Conservation (phyloP, 2,113 vertebrate species). For the Aphelocoma coerulescens region DNA sequence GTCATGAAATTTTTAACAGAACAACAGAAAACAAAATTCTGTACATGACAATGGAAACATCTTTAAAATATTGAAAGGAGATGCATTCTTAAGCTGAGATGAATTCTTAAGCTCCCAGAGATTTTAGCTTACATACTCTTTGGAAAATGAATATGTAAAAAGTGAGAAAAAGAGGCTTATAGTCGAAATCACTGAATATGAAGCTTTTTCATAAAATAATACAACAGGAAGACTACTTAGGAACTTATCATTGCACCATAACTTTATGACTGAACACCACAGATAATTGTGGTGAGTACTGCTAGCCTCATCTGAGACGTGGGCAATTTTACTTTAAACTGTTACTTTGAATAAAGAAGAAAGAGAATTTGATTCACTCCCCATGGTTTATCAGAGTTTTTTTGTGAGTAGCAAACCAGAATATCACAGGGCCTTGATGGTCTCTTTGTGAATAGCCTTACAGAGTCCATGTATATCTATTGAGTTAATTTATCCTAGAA, state of each 20-base stretch:
- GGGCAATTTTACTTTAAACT: not conserved
- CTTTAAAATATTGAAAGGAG: not conserved
- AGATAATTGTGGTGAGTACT: not conserved
- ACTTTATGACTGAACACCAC: not conserved
- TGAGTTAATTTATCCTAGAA: not conserved
- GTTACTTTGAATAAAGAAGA: not conserved
- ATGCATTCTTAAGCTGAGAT: not conserved
- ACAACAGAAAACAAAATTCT: not conserved
- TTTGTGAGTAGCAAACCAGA: not conserved
- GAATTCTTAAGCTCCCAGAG: not conserved
- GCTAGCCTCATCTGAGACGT: not conserved
- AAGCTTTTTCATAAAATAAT: not conserved
- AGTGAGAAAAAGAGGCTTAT: not conserved
- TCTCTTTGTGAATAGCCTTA: not conserved
- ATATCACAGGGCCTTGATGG: not conserved
- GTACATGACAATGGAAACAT: not conserved
- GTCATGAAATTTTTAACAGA: not conserved
- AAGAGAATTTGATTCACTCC: not conserved
- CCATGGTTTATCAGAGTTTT: accelerated
- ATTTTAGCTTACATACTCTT: not conserved
- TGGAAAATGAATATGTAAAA: not conserved
- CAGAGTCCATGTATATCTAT: not conserved
- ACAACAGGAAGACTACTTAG: not conserved
- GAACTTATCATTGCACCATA: not conserved
- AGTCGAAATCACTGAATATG: not conserved